Conservation (phyloP, 2,888 invertebrate species). For the Marronus borbonicus region DNA sequence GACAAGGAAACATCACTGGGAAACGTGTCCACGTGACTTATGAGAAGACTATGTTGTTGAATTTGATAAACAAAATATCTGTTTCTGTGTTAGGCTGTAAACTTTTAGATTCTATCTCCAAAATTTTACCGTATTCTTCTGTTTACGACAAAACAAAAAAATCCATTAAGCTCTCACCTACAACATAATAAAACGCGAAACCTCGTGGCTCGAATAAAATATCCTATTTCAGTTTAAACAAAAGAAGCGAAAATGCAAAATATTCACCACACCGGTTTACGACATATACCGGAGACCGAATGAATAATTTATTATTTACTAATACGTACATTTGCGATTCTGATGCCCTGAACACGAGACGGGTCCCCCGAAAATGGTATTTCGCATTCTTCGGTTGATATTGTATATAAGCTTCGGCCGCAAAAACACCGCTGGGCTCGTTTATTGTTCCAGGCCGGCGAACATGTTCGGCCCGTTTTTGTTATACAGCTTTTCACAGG, state of each 20-base stretch:
- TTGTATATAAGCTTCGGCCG: not conserved
- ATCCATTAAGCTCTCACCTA: no score
- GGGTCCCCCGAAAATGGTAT: no score
- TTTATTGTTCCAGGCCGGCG: conserved; percentile 18
- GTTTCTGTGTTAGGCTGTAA: no score
- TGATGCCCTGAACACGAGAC: not conserved
- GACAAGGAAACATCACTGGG: no score
- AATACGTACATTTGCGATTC: not conserved
- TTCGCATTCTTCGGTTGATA: no score
- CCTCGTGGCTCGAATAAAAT: not conserved
- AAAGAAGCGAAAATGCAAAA: not conserved
- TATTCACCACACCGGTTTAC: not conserved
- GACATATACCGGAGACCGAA: not conserved
- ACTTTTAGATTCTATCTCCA: no score
- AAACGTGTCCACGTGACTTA: no score
- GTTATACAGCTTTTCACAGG: conserved; percentile 17
- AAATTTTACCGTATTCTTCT: no score
- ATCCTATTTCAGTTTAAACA: not conserved
- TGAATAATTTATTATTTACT: conserved; percentile 34
- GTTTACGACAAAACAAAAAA: no score
- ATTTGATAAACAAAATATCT: no score
- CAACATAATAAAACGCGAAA: not conserved
- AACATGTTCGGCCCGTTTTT: conserved; percentile 22
- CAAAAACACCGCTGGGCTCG: conserved; percentile 19
- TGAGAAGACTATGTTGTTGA: no score